Conservation (phyloP, 2,797 vertebrate species). For the Hapalemur alaotrensis region DNA sequence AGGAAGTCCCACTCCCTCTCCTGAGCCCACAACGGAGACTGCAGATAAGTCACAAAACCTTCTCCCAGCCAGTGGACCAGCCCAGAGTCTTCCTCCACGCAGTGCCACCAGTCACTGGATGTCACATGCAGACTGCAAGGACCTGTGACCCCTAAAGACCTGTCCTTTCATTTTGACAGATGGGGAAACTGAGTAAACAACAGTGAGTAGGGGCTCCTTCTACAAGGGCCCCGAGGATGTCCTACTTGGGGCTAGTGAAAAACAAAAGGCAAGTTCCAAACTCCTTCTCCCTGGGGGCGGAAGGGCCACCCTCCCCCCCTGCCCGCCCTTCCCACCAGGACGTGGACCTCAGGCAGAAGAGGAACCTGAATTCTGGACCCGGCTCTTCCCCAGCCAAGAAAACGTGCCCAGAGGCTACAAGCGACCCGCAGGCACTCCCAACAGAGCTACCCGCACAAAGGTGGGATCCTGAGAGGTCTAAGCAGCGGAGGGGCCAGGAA, state of each 20-base stretch:
- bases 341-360: accelerated
- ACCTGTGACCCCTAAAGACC: neutral
- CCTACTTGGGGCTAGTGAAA: neutral
- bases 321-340: no score
- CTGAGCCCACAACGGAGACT: neutral
- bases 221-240: accelerated
- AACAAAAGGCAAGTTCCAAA: neutral
- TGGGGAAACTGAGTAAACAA: neutral
- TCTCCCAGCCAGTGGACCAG: neutral
- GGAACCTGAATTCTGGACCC: neutral
- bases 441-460: neutral
- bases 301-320: accelerated
- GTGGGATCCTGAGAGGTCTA: neutral
- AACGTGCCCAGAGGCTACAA: neutral
- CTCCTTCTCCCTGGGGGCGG: neutral
- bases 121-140: accelerated
- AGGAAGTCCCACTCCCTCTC: neutral
- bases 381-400: neutral
- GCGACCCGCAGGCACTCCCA: neutral
- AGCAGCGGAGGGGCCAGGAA: neutral
- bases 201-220: neutral
- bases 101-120: accelerated
- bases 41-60: neutral
- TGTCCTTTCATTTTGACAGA: neutral
- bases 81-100: neutral